These are phyloP conservation scores for Cheilosia grossa DNA, from an alignment of 2,888 invertebrate genomes.

Conservation along the genomic window DNA sequence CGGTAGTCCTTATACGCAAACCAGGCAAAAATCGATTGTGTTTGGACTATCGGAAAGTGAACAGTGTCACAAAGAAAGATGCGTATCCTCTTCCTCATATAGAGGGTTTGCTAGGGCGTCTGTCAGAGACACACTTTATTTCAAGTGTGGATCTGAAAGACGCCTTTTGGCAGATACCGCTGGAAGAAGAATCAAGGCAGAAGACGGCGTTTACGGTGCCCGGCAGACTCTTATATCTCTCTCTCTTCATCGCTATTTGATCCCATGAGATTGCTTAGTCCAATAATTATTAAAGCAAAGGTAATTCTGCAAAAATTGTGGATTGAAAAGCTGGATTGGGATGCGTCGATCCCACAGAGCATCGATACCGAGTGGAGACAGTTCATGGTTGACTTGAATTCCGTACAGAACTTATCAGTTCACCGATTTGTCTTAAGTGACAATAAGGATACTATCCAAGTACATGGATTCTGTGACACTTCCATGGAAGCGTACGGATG, in stretches of 20 bases:
- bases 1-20: too few relatives aligned
- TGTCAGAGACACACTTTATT: too few relatives aligned
- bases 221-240: too few relatives aligned
- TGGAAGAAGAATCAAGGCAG: too few relatives aligned
- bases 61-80: too few relatives aligned
- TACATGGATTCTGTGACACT: slow-evolving; percentile 38
- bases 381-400: neutral
- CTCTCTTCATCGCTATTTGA: neutral
- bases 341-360: slow-evolving; percentile 16
- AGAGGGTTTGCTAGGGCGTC: too few relatives aligned
- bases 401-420: neutral
- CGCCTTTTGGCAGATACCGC: too few relatives aligned
- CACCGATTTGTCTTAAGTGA: slow-evolving; percentile 12
- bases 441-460: neutral
- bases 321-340: slow-evolving; percentile 8
- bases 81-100: too few relatives aligned
- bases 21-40: too few relatives aligned
- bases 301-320: neutral
- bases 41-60: too few relatives aligned
- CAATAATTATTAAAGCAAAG: neutral
- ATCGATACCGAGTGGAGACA: neutral
- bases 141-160: too few relatives aligned
- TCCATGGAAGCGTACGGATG: slow-evolving; percentile 28
- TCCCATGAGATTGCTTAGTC: neutral
- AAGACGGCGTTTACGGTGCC: too few relatives aligned